Conservation (phyloP, 2,797 vertebrate species). For the Tenualosa thibaudeaui region DNA sequence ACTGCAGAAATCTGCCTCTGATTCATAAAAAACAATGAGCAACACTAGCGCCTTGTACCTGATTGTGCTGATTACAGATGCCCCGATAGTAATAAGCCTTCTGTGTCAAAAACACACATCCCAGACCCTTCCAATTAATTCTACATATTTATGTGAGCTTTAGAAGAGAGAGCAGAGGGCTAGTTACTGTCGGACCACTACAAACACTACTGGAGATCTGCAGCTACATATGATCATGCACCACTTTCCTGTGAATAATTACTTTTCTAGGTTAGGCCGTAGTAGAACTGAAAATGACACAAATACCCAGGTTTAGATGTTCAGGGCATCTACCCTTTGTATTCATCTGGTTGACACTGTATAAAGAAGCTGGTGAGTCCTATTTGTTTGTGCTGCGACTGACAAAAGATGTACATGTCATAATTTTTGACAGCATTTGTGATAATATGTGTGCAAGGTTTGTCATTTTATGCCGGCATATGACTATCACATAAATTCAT, state of each 20-base stretch:
- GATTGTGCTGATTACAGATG: constrained; percentile 84
- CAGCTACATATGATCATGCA: background rate
- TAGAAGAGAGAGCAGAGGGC: constrained; percentile 51
- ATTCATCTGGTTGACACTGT: background rate
- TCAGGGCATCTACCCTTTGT: background rate
- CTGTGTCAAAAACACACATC: constrained; percentile 61
- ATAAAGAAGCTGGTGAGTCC: background rate
- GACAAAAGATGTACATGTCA: background rate
- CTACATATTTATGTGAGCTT: constrained; percentile 69
- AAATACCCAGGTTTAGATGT: background rate
- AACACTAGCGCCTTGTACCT: constrained; percentile 88
- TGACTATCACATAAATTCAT: background rate
- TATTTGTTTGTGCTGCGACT: background rate
- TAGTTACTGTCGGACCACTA: background rate
- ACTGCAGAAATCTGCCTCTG: constrained; percentile 92
- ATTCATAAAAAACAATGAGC: constrained; percentile 97
- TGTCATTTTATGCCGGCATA: background rate
- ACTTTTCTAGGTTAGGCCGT: constrained; percentile 1
- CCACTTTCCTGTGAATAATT: constrained; percentile 30
- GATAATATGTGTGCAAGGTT: background rate
- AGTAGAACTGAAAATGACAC: background rate
- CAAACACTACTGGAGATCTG: background rate
- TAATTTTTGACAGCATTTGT: background rate
- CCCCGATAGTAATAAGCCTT: constrained; percentile 49
- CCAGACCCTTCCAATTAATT: constrained; percentile 70